Evolutionary conservation across 2,797 vertebrate genomes (phyloP), one percentile per base, ranked within the genome.

Genomic region (Rhadinocentrus ornatus): DNA sequence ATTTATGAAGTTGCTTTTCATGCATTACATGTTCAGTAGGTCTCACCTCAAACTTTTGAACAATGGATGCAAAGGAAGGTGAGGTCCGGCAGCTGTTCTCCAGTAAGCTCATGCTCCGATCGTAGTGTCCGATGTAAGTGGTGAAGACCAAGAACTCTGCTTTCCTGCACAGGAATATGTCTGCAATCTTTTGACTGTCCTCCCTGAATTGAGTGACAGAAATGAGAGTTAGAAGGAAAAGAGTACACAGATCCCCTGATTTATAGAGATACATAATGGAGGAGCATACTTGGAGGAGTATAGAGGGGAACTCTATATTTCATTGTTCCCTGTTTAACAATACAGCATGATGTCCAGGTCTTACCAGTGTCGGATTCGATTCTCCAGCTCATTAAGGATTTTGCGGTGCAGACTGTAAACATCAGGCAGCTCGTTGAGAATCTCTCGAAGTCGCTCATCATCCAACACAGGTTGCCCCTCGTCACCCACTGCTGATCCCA

Each of bases 71-170:
- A 83, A 98, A 91, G 27, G 87, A 89, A 6, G 95, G 93, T 20
- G 86, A 93, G 15, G 89, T 93, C 64, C 92, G 86, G 75, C 96
- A 96, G 86, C 84, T 95, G 80, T 97, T 94, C 63, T 96, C 93
- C 61, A 99, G 92, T 82, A 98, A 91, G 79, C 89, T 94, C 88
- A 97, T 91, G 80, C 92, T 97, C 70, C 91, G 93, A 81, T 99
- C 98, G 15, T 97, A 97, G 83, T 97, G 95, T 37, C 93, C 93
- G 26, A 99, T 96, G 65, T 96, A 98, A 32, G 94, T 85, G 16
- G 94, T 95, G 20, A 98, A 98, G 77, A 96, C 91, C 77, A 94
- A 88, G 78, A 99, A 96, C 73, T 93, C 94, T 59, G 94, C 92
- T 88, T 93, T 96, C 70, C 93, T 95, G 75, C 94, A 93, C 81